These are phyloP conservation scores for Willisornis vidua DNA, from an alignment of 2,113 vertebrate species.

Conservation along the genomic window DNA sequence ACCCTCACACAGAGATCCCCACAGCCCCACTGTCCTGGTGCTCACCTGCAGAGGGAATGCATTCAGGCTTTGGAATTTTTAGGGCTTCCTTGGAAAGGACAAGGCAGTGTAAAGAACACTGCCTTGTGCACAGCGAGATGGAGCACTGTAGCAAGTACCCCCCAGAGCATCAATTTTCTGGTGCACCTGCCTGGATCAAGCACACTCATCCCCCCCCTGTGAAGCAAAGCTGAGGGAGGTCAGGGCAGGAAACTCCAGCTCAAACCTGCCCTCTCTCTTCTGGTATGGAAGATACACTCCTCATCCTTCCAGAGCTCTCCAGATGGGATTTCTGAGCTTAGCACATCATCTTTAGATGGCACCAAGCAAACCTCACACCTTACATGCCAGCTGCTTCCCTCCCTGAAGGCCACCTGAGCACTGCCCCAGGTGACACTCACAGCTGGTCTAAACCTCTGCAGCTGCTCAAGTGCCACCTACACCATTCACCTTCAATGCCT, in stretches of 20 bases:
- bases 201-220: neutral
- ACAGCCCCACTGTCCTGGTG: rapidly evolving
- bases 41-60: neutral
- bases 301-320: neutral
- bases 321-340: neutral
- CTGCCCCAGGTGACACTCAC: neutral
- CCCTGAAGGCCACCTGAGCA: neutral
- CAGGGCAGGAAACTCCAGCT: neutral
- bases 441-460: neutral
- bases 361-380: neutral
- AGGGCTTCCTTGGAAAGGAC: neutral
- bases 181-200: neutral
- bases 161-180: neutral
- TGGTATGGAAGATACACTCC: neutral
- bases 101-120: neutral
- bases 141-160: neutral
- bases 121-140: neutral
- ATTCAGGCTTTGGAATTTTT: neutral
- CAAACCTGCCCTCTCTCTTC: neutral
- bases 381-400: neutral
- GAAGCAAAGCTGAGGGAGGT: neutral
- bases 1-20: rapidly evolving
- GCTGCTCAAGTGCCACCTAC: neutral
- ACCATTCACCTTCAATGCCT: neutral
- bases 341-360: neutral